phyloP scores from a whole-genome alignment of 2,797 vertebrate species.

The Centropyge bicolor region DNA sequence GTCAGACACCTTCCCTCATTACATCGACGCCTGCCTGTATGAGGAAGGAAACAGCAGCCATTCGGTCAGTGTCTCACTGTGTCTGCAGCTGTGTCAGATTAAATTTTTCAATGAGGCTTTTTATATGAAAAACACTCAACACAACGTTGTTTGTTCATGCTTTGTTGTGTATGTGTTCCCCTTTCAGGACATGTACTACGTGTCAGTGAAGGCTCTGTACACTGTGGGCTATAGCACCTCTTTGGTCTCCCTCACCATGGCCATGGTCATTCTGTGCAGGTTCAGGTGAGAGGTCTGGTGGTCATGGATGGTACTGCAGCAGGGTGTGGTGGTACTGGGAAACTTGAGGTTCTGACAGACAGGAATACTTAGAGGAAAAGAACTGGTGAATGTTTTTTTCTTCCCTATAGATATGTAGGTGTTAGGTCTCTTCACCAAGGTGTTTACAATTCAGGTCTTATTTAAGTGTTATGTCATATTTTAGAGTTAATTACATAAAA shows the following conservation, averaged over 20 bases:
- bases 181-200: conserved; percentile 90
- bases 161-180: background rate
- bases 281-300: conserved; percentile 90
- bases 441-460: too few species aligned
- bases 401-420: background rate
- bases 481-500: too few species aligned
- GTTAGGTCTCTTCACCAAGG: too few species aligned
- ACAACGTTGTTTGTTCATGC: accelerated
- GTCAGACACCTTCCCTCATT: conserved; percentile 93
- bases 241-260: conserved; percentile 93
- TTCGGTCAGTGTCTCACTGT: conserved; percentile 60
- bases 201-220: conserved; percentile 96
- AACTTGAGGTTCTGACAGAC: background rate
- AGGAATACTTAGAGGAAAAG: background rate
- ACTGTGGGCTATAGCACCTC: conserved; percentile 98
- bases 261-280: conserved; percentile 98
- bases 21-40: conserved; percentile 89
- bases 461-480: too few species aligned
- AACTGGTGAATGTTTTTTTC: background rate
- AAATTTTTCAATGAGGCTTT: background rate
- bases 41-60: conserved; percentile 88
- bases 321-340: background rate
- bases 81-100: background rate
- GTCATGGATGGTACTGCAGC: background rate
- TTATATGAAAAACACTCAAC: background rate